Base-by-base conservation (phyloP, 2,113 vertebrate genomes). In the Sander lucioperca region DNA sequence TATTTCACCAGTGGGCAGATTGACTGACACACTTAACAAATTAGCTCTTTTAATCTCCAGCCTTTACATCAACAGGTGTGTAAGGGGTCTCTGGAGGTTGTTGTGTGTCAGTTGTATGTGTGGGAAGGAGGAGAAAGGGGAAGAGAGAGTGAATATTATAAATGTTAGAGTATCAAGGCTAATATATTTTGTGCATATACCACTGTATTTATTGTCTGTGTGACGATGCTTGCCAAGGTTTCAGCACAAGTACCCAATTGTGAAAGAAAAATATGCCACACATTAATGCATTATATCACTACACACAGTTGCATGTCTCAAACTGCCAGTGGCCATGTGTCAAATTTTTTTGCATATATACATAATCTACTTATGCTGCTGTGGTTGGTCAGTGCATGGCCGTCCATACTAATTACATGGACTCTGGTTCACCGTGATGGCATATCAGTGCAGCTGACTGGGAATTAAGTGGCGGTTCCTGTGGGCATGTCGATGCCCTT, bases 351-450 rank as follows among this genome's bases (percentile, higher is more conserved):
- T 50, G 68, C 88, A 86, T 90, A 88, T 56, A 87, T 87, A 83
- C 77, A 90, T 85, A 90, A 87, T 85, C 86, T 84, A 84, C 80
- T 86, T 86, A 79, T 6, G 71, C 80, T 57, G 72, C 86, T 12
- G 62, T 59, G 53, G 77, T 73, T 50, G 74, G 39, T 71, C 12
- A 27, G 51, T 33, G 86, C 77, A 62, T 74, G 82, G 65, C 72
- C 47, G n/a, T 88, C 74, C 88, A 89, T 89, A 72, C 79, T 85
- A 87, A 93, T 91, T 77, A 83, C 64, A 77, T 59, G 74, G 67
- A 77, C 80, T 36, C 33, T 12, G 78, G 79, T 74, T 86, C 64
- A 81, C 71, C 15, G 7, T 21, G 78, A 79, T 81, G 88, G 62
- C 50, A 73, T 30, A 63, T 86, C 79, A 23, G 86, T 50, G 56